These are phyloP conservation scores for Molanna angustata DNA, from an alignment of 2,888 invertebrate species.

Conservation along the genomic window DNA sequence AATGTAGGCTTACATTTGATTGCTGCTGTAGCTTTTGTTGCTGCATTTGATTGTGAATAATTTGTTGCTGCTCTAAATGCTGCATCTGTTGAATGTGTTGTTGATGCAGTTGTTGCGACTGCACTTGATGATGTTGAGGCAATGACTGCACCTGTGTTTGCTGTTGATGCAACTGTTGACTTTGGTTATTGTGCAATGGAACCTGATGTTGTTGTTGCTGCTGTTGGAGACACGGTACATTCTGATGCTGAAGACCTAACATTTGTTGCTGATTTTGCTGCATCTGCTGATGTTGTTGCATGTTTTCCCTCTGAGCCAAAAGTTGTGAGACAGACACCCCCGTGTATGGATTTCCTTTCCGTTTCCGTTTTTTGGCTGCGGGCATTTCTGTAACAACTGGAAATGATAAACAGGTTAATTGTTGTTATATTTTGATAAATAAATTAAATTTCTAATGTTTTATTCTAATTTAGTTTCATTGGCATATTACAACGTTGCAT, in stretches of 20 bases:
- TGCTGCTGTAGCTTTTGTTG: conserved; percentile 34
- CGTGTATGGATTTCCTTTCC: conserved; percentile 56
- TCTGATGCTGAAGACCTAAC: conserved; percentile 36
- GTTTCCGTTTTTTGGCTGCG: conserved; percentile 64
- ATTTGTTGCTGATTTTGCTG: conserved; percentile 39
- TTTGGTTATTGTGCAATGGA: conserved; percentile 36
- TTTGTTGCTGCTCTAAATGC: conserved; percentile 25
- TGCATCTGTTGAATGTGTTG: conserved; percentile 24
- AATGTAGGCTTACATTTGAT: conserved; percentile 16
- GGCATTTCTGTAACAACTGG: conserved; percentile 45
- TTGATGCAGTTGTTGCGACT: conserved; percentile 33
- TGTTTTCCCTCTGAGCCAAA: conserved; percentile 62
- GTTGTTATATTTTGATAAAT: too few relatives aligned
- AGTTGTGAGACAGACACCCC: conserved; percentile 65
- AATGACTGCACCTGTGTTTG: conserved; percentile 27
- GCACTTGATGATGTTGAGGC: conserved; percentile 23
- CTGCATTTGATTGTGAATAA: conserved; percentile 29
- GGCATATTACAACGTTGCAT: too few relatives aligned
- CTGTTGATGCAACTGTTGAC: conserved; percentile 35
- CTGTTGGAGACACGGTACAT: conserved; percentile 35
- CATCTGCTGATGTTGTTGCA: conserved; percentile 52
- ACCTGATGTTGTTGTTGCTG: conserved; percentile 33
- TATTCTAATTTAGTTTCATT: too few relatives aligned
- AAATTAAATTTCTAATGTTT: too few relatives aligned
- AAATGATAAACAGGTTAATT: too few relatives aligned